Evolutionary conservation across 1,140 invertebrate genomes (phyloP).

Genomic region (Platorchestia sp.): DNA sequence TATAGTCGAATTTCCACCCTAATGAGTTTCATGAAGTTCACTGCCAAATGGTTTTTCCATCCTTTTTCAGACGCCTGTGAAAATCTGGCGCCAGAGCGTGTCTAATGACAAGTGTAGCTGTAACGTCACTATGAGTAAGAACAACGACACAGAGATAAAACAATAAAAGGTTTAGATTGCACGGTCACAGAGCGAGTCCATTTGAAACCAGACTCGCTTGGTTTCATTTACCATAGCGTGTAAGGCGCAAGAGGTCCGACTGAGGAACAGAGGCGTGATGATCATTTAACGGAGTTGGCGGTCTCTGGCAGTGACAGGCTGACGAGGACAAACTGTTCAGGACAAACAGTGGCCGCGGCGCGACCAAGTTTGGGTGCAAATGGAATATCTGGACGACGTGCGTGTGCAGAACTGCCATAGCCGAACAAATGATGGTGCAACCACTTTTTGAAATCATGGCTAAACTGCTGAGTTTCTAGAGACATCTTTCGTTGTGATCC

Average conservation of each 20-base stretch:
- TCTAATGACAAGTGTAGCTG: no score
- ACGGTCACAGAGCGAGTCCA: not conserved
- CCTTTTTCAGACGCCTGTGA: no score
- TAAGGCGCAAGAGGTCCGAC: not conserved
- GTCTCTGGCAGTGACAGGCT: not conserved
- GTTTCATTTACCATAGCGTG: not conserved
- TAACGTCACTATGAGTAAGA: no score
- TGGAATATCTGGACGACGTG: not conserved
- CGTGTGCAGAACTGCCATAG: not conserved
- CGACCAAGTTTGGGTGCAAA: not conserved
- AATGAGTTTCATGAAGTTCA: no score
- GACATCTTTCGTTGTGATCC: no score
- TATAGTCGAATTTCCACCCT: no score
- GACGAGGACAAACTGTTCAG: conserved; percentile 16
- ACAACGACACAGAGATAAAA: no score
- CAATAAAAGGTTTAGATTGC: no score
- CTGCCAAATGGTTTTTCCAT: no score
- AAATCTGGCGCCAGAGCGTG: no score
- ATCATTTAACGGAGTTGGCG: conserved; percentile 8
- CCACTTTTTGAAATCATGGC: not conserved
- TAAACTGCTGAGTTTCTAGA: no score
- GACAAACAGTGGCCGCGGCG: not conserved
- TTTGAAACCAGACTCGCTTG: not conserved
- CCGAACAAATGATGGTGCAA: not conserved
- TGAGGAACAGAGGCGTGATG: not conserved